Conservation (phyloP, 2,888 invertebrate genomes). For the Melanotus villosus region DNA sequence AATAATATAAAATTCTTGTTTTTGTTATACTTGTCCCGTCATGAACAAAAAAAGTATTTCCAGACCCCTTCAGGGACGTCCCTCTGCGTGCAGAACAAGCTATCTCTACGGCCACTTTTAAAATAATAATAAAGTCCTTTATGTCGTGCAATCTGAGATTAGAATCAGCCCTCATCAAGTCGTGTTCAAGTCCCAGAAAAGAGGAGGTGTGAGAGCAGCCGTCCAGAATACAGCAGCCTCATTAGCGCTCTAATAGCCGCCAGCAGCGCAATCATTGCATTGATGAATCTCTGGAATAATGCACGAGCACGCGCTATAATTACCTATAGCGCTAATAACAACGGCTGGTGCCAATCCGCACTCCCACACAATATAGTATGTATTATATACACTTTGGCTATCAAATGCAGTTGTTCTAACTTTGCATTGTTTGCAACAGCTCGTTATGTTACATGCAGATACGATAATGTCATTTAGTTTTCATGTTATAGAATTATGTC, state of each 20-base stretch:
- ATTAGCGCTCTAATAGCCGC: constrained; percentile 58
- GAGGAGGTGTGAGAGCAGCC: constrained; percentile 42
- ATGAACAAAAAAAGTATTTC: too few relatives aligned
- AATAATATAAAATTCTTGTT: too few relatives aligned
- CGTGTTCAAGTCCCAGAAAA: constrained; percentile 40
- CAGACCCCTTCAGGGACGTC: neutral
- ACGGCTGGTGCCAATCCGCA: constrained; percentile 24
- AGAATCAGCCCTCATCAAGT: constrained; percentile 45
- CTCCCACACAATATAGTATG: neutral
- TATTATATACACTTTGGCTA: neutral
- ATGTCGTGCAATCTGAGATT: constrained; percentile 43
- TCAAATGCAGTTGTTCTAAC: constrained; percentile 1
- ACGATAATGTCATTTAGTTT: too few relatives aligned
- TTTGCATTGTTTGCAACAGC: neutral
- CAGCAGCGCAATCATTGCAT: constrained; percentile 56
- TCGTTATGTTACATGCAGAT: neutral
- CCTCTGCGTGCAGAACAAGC: constrained; percentile 34
- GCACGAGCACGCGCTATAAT: constrained; percentile 58
- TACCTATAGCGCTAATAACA: constrained; percentile 51
- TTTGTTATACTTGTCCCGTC: too few relatives aligned
- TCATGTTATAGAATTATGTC: too few relatives aligned
- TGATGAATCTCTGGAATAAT: constrained; percentile 59
- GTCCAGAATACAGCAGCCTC: constrained; percentile 59
- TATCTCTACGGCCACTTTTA: constrained; percentile 28
- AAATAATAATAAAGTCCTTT: constrained; percentile 42